These are phyloP conservation scores for Gorsachius goisagi DNA, from an alignment of 2,113 vertebrate species.

Conservation along the genomic window DNA sequence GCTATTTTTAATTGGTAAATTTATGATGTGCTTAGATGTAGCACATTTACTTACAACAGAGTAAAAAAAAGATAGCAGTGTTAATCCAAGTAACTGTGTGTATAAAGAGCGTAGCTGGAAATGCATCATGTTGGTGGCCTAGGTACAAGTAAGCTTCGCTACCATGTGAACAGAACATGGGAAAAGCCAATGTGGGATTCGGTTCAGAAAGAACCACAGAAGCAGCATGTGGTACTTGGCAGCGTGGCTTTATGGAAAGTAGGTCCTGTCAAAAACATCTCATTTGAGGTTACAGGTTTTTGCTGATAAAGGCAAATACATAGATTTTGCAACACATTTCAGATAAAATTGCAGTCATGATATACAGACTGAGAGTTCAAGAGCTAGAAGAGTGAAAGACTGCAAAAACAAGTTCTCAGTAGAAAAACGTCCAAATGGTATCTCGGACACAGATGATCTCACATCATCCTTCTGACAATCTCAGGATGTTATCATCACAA, in stretches of 20 bases:
- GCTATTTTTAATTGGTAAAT: background rate
- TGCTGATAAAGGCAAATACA: background rate
- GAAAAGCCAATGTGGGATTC: background rate
- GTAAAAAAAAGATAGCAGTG: background rate
- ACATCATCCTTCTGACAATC: background rate
- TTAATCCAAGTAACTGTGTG: background rate
- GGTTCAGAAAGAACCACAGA: background rate
- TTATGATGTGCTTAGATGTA: background rate
- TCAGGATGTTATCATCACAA: background rate
- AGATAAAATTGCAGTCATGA: background rate
- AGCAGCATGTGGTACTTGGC: background rate
- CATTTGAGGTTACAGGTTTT: background rate
- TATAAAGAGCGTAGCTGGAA: background rate
- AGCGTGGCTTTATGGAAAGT: background rate
- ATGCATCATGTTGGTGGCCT: rapidly evolving
- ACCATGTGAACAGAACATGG: background rate
- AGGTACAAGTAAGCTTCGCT: background rate
- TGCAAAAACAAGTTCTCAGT: background rate
- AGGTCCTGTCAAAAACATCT: background rate
- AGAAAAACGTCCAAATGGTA: background rate
- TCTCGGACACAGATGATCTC: background rate
- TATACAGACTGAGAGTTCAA: background rate
- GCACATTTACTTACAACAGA: background rate
- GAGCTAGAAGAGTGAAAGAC: background rate
- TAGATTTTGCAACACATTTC: background rate